A percentile compares a stretch with the other conserved stretches of the same genome.
Evolutionary conservation across 2,888 invertebrate genomes (phyloP).

Genomic region (Conops quadrifasciatus): DNA sequence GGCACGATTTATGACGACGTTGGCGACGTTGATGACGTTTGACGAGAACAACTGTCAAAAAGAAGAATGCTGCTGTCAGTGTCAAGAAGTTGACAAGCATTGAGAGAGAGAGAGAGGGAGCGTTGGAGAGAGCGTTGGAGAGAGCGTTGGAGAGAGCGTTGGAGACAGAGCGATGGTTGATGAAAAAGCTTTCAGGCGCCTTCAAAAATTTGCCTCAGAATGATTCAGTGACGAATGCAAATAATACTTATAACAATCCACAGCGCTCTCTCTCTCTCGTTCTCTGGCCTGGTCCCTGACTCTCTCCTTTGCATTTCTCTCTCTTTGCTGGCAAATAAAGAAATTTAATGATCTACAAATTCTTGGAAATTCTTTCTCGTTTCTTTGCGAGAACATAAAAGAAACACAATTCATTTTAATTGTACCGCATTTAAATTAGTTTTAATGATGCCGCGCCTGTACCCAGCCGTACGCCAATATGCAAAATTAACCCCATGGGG

Average conservation of each 20-base stretch:
- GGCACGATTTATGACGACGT: conserved; percentile 27
- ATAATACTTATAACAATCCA: too few relatives aligned
- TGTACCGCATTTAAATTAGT: conserved; percentile 40
- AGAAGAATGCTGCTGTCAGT: not conserved
- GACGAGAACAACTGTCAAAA: conserved; percentile 15
- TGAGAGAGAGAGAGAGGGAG: not conserved
- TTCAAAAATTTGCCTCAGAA: too few relatives aligned
- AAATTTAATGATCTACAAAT: too few relatives aligned
- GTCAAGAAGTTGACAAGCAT: not conserved
- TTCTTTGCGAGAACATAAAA: too few relatives aligned
- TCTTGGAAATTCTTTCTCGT: too few relatives aligned
- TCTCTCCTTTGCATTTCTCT: too few relatives aligned
- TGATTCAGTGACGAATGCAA: too few relatives aligned
- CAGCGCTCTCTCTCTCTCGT: too few relatives aligned
- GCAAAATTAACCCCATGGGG: conserved; percentile 40
- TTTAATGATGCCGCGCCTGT: conserved; percentile 35
- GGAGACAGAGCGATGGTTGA: too few relatives aligned
- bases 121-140: not conserved
- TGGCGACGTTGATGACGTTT: conserved; percentile 7
- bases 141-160: not conserved
- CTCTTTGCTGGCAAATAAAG: too few relatives aligned
- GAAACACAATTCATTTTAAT: conserved; percentile 32
- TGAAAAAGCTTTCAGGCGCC: too few relatives aligned
- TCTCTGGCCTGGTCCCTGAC: too few relatives aligned
- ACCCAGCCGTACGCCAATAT: conserved; percentile 20